phyloP scores from a whole-genome alignment of 2,113 vertebrate species.

The Myocastor coypus region DNA sequence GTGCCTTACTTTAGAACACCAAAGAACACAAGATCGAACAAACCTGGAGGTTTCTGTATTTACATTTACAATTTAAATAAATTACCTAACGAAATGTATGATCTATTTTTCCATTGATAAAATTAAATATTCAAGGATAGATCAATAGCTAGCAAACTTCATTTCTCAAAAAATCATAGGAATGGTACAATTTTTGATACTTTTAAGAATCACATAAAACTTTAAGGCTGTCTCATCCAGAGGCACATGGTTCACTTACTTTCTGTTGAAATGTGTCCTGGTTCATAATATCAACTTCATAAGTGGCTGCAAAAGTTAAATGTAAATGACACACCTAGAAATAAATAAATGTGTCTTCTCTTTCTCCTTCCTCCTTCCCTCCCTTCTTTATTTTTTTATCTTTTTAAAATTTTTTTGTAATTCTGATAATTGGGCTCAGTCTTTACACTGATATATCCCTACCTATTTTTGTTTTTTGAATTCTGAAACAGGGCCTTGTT shows the following conservation, averaged over 20 bases:
- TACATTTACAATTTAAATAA: not conserved
- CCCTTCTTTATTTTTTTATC: not conserved
- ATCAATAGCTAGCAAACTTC: not conserved
- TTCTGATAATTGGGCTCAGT: not conserved
- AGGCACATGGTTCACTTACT: not conserved
- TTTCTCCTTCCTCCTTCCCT: not conserved
- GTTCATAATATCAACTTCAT: not conserved
- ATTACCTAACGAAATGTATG: not conserved
- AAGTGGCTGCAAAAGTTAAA: not conserved
- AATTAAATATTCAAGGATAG: not conserved
- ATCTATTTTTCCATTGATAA: not conserved
- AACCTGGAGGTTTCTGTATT: not conserved
- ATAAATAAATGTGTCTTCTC: not conserved
- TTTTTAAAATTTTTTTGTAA: no score
- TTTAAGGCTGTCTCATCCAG: not conserved
- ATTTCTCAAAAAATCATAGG: conserved; percentile 33
- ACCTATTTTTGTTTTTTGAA: not conserved
- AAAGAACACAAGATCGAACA: not conserved
- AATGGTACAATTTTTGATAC: not conserved
- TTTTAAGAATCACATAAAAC: conserved; percentile 36
- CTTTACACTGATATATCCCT: not conserved
- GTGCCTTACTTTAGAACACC: conserved; percentile 60
- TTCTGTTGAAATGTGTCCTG: not conserved
- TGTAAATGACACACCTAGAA: not conserved
- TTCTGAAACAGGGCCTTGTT: not conserved